These are phyloP conservation scores for Brachionus rotundiformis DNA, from an alignment of 1,140 invertebrate species.

Conservation along the genomic window DNA sequence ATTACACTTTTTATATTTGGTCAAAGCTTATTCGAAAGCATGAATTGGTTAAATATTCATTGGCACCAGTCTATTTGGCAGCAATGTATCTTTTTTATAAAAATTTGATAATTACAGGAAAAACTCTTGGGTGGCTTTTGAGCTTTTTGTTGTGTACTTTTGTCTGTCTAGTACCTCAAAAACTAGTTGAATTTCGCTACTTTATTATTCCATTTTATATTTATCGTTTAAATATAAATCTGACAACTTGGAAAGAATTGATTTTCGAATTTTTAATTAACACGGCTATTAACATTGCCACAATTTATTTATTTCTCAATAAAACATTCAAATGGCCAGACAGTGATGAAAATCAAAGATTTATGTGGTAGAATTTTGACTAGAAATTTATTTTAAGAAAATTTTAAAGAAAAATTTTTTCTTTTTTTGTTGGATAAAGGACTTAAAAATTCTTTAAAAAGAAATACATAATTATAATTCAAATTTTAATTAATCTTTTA, in stretches of 20 bases:
- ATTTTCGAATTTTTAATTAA: conserved; percentile 73
- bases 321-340: conserved; percentile 82
- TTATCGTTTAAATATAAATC: conserved; percentile 73
- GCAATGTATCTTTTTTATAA: conserved; percentile 69
- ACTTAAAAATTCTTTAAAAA: not conserved
- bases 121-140: conserved; percentile 69
- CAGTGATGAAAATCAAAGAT: conserved; percentile 74
- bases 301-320: conserved; percentile 79
- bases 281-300: conserved; percentile 73
- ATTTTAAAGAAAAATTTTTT: not conserved
- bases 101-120: conserved; percentile 57
- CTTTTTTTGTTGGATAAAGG: not conserved
- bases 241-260: conserved; percentile 67
- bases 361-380: conserved; percentile 77
- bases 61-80: conserved; percentile 78
- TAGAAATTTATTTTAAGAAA: not conserved
- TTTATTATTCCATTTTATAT: conserved; percentile 89
- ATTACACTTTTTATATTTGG: conserved; percentile 96
- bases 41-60: conserved; percentile 70
- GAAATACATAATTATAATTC: not conserved
- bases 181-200: conserved; percentile 86
- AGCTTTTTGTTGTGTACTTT: conserved; percentile 69
- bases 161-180: conserved; percentile 75
- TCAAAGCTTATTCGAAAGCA: conserved; percentile 76
- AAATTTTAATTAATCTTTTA: not conserved